phyloP scores from a whole-genome alignment of 2,888 invertebrate species.

The Hyppa rectilinea region DNA sequence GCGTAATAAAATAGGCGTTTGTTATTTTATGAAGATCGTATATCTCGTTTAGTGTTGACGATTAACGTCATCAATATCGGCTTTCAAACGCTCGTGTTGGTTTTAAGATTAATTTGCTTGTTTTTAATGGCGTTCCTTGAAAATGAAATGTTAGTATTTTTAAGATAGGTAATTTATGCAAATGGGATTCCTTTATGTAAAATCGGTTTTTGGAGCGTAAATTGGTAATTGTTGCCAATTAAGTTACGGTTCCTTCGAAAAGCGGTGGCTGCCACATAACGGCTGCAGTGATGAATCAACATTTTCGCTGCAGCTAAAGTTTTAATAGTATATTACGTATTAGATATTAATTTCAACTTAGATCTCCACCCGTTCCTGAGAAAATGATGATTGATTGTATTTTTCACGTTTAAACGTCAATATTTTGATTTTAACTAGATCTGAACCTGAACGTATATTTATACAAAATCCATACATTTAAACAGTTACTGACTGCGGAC shows the following conservation, averaged over 20 bases:
- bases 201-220: conserved; percentile 2
- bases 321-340: no score
- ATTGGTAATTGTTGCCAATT: conserved; percentile 14
- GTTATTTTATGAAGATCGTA: conserved; percentile 81
- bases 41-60: conserved; percentile 75
- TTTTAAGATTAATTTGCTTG: conserved; percentile 64
- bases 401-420: no score
- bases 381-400: no score
- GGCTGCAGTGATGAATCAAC: neutral
- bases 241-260: neutral
- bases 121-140: conserved; percentile 46
- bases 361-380: no score
- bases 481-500: conserved; percentile 60
- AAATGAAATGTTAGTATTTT: conserved; percentile 30
- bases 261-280: no score
- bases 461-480: conserved; percentile 69
- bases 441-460: conserved; percentile 74
- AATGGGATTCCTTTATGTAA: conserved; percentile 27
- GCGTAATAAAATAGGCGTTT: conserved; percentile 80
- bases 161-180: conserved; percentile 37
- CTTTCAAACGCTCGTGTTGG: conserved; percentile 59
- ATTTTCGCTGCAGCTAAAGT: no score
- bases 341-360: no score
- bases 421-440: no score
- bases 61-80: conserved; percentile 73